Evolutionary conservation across 1,140 invertebrate genomes (phyloP).

Genomic region (Drosophila pseudoobscura): DNA sequence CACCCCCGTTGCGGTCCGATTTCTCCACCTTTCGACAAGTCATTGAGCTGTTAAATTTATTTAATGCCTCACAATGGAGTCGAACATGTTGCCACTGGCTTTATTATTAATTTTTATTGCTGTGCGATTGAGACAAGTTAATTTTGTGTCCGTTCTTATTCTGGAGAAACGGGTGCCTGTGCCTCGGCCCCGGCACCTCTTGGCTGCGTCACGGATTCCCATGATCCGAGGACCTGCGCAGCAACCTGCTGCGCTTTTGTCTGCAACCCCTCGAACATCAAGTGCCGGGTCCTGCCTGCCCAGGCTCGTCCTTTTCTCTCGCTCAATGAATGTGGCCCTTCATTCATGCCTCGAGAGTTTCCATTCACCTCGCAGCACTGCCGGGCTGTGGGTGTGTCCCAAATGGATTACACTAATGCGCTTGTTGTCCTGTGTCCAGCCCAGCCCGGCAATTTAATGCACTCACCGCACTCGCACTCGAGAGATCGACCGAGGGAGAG

Average conservation of each 20-base stretch:
- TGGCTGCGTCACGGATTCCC: constrained; percentile 53
- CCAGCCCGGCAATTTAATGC: constrained; percentile 62
- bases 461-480: constrained; percentile 44
- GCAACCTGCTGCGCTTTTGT: constrained; percentile 71
- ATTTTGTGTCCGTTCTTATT: constrained; percentile 41
- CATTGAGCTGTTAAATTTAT: constrained; percentile 81
- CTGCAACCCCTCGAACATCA: constrained; percentile 31
- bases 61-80: constrained; percentile 66
- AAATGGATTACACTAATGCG: constrained; percentile 76
- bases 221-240: constrained; percentile 47
- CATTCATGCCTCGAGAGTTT: constrained; percentile 56
- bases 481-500: constrained; percentile 21
- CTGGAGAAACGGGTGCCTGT: constrained; percentile 27
- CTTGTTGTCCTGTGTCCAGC: constrained; percentile 48
- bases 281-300: constrained; percentile 2
- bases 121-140: constrained; percentile 62
- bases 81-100: constrained; percentile 67
- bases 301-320: constrained; percentile 29
- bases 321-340: constrained; percentile 59
- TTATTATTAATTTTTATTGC: constrained; percentile 78
- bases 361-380: constrained; percentile 33
- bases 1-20: neutral
- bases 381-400: constrained; percentile 66
- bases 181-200: neutral
- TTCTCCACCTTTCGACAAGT: constrained; percentile 74